Evolutionary conservation across 1,140 invertebrate genomes (phyloP).

Genomic region (Neoseiulus cucumeris): DNA sequence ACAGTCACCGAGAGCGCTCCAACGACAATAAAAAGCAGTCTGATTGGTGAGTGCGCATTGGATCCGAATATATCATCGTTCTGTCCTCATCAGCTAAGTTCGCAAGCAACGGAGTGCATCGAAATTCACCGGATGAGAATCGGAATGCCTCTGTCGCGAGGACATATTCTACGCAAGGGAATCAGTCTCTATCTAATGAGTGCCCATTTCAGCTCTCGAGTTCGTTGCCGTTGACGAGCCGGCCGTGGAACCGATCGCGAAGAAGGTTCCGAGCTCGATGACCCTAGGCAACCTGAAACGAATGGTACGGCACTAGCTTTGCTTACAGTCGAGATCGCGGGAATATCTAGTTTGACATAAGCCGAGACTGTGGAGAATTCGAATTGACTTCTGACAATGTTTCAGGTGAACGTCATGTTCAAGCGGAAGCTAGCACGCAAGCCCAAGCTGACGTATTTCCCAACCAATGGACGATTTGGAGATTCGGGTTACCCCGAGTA

Average conservation of each 20-base stretch:
- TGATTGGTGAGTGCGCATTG: background rate
- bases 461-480: background rate
- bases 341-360: too few species aligned
- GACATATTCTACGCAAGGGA: too few species aligned
- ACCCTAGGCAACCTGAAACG: background rate
- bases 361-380: too few species aligned
- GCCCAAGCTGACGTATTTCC: background rate
- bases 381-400: too few species aligned
- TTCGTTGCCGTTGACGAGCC: background rate
- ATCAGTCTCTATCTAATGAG: too few species aligned
- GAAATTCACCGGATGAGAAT: too few species aligned
- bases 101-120: too few species aligned
- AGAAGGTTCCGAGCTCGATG: background rate
- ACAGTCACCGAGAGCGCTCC: background rate
- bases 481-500: constrained; percentile 13
- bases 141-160: too few species aligned
- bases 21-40: background rate
- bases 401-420: constrained; percentile 5
- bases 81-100: too few species aligned
- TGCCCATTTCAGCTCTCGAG: background rate
- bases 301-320: background rate
- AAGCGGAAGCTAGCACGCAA: background rate
- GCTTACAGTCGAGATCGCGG: too few species aligned
- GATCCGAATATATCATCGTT: too few species aligned
- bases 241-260: background rate